Conservation (phyloP, 2,888 invertebrate species). For the Xanthorhoe designata region DNA sequence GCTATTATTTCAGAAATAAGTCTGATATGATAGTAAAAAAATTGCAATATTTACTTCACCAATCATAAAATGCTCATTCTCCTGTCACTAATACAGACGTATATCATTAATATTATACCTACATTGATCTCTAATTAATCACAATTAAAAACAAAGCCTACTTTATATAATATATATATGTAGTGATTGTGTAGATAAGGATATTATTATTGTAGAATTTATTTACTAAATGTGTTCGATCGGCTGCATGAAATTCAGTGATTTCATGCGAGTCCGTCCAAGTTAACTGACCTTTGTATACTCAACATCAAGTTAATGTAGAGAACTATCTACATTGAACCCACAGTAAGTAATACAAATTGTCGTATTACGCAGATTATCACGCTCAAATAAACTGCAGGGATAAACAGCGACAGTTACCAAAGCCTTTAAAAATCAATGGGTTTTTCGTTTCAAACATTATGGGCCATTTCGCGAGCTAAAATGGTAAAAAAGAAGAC, state of each 20-base stretch:
- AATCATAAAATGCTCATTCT: background rate
- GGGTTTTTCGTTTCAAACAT: too few relatives aligned
- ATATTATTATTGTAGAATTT: slow-evolving; percentile 12
- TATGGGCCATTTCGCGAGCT: too few relatives aligned
- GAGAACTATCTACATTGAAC: background rate
- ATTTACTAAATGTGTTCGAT: slow-evolving; percentile 33
- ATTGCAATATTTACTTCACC: background rate
- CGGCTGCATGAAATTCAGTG: slow-evolving; percentile 31
- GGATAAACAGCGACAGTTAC: too few relatives aligned
- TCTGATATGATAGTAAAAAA: background rate
- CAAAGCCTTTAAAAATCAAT: too few relatives aligned
- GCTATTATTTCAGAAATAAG: background rate
- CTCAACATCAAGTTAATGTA: slow-evolving; percentile 9
- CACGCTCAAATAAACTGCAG: background rate
- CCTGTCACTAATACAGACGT: background rate
- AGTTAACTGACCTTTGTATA: slow-evolving; percentile 12
- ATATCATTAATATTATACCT: background rate
- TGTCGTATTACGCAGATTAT: background rate
- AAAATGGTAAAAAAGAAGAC: too few relatives aligned
- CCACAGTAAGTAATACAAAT: background rate
- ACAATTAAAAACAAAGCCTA: background rate
- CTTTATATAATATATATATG: slow-evolving; percentile 9
- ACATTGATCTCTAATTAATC: slow-evolving; percentile 28
- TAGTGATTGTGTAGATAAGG: slow-evolving; percentile 10
- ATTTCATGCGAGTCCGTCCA: slow-evolving; percentile 41